Percentiles rank a stretch among this genome's conserved stretches.
Conservation (phyloP, 1,140 invertebrate genomes). For the Chymomyza costata region DNA sequence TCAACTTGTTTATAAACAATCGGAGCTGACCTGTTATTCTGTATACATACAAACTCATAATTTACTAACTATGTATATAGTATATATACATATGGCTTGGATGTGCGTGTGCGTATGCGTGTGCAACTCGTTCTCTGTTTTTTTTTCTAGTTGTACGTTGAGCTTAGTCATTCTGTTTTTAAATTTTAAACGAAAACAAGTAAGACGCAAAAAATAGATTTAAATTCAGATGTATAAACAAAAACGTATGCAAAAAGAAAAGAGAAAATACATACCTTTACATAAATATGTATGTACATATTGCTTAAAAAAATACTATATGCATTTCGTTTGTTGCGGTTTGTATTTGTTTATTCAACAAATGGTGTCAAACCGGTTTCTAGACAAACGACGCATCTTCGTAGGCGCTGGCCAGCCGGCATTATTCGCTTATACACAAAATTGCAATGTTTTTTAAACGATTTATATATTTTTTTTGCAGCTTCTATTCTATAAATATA, state of each 20-base stretch:
- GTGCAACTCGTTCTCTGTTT: conserved; percentile 25
- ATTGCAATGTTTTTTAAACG: neutral
- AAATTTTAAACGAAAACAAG: conserved; percentile 29
- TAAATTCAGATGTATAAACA: conserved; percentile 34
- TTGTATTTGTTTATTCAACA: conserved; percentile 25
- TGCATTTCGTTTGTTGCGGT: neutral
- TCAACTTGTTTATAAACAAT: conserved; percentile 44
- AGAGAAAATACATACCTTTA: conserved; percentile 47
- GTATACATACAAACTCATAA: neutral
- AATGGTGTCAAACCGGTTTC: conserved; percentile 7
- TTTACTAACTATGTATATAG: conserved; percentile 1
- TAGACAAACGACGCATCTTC: neutral
- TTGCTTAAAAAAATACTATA: neutral
- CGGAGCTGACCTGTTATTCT: conserved; percentile 16
- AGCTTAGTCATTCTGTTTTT: conserved; percentile 59
- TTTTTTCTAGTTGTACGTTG: conserved; percentile 42
- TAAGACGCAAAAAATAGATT: conserved; percentile 45
- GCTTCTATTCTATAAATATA: conserved; percentile 7
- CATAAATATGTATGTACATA: conserved; percentile 16
- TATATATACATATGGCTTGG: conserved; percentile 1
- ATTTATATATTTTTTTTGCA: conserved; percentile 16
- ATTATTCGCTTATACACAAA: neutral
- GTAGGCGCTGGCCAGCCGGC: neutral
- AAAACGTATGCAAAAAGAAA: conserved; percentile 41
- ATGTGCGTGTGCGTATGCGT: conserved; percentile 7